Conservation (phyloP, 1,140 invertebrate species). For the Acromyrmex charruanus region DNA sequence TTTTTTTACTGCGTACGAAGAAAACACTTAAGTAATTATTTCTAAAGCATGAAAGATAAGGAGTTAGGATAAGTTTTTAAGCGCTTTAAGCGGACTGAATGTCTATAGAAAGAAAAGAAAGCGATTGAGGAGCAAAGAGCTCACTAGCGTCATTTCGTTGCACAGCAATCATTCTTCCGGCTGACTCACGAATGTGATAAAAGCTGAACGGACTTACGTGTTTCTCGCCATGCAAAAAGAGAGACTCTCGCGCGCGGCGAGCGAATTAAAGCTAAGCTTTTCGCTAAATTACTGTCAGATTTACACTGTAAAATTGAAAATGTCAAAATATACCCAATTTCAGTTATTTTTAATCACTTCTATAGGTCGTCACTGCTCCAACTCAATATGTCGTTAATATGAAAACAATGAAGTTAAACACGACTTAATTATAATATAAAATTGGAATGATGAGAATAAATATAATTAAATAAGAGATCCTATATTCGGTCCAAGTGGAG, state of each 20-base stretch:
- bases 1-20: not conserved
- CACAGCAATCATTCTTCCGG: constrained; percentile 66
- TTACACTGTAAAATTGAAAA: no score
- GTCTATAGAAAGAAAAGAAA: not conserved
- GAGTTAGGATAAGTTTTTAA: not conserved
- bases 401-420: no score
- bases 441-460: no score
- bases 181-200: constrained; percentile 70
- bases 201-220: constrained; percentile 69
- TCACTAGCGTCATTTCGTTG: constrained; percentile 41
- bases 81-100: not conserved
- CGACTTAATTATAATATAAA: no score
- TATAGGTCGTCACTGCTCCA: no score
- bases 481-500: no score
- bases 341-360: no score
- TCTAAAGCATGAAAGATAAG: not conserved
- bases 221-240: constrained; percentile 35
- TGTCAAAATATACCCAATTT: no score
- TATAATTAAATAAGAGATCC: no score
- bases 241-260: not conserved
- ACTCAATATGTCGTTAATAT: no score
- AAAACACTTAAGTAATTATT: not conserved
- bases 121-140: constrained; percentile 12
- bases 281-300: not conserved
- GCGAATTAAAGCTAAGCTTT: constrained; percentile 10